phyloP scores from a whole-genome alignment of 2,113 vertebrate genomes.

The Columbina picui region DNA sequence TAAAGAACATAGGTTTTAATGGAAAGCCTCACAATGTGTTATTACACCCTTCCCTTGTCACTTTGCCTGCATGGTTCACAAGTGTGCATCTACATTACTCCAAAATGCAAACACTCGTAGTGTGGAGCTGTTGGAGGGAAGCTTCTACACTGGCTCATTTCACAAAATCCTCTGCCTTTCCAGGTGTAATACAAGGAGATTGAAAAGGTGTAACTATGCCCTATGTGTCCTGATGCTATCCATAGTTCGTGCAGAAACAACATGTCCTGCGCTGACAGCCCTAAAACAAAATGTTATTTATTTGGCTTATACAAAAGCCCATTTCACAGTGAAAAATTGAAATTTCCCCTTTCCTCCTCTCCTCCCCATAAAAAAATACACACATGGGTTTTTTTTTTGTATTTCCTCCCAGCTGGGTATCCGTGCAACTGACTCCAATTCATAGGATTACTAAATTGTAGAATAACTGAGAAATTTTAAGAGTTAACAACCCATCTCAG shows the following conservation, averaged over 20 bases:
- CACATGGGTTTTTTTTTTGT: not conserved
- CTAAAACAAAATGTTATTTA: not conserved
- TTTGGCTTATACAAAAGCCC: not conserved
- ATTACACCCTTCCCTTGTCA: not conserved
- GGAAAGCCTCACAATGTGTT: not conserved
- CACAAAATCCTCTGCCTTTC: not conserved
- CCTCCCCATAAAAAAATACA: not conserved
- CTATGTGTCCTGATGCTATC: not conserved
- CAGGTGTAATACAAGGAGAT: not conserved
- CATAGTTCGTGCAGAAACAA: not conserved
- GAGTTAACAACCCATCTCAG: not conserved
- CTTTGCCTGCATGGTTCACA: not conserved
- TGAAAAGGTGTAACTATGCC: not conserved
- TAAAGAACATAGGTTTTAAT: accelerated
- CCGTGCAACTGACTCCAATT: not conserved
- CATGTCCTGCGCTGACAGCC: not conserved
- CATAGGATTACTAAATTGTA: not conserved
- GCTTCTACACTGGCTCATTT: not conserved
- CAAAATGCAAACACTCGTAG: not conserved
- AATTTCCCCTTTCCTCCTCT: not conserved
- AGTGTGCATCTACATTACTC: not conserved
- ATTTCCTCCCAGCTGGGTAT: not conserved
- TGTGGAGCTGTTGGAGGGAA: not conserved
- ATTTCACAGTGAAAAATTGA: not conserved
- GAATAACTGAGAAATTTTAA: not conserved